These are phyloP conservation scores for Elysia crispata DNA, from an alignment of 2,888 invertebrate genomes.

Conservation along the genomic window DNA sequence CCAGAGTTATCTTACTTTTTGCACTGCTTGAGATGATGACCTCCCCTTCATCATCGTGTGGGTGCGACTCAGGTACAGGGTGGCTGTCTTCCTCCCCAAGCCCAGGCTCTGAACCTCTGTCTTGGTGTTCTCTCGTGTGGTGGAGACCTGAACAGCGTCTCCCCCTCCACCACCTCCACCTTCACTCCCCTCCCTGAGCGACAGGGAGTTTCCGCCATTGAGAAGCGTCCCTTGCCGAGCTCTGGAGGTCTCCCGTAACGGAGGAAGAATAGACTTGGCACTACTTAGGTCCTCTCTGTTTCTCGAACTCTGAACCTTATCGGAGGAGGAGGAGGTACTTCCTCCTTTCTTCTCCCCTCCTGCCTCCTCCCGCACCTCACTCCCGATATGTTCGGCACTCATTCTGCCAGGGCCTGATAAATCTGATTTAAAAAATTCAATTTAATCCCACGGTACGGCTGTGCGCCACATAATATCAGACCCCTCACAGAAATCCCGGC, in stretches of 20 bases:
- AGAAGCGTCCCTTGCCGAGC: not conserved
- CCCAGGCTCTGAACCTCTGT: conserved; percentile 50
- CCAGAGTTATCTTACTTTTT: not conserved
- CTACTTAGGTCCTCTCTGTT: conserved; percentile 26
- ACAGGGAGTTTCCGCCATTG: not conserved
- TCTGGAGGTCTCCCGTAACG: conserved; percentile 3
- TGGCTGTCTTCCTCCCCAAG: conserved; percentile 52
- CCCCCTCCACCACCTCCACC: conserved; percentile 3
- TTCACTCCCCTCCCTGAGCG: not conserved
- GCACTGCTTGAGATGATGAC: conserved; percentile 27
- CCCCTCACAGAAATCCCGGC: no score
- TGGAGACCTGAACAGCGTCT: not conserved
- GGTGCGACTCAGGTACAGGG: conserved; percentile 59
- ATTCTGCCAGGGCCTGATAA: not conserved
- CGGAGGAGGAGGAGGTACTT: not conserved
- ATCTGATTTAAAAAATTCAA: no score
- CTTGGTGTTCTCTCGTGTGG: conserved; percentile 40
- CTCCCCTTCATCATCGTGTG: conserved; percentile 44
- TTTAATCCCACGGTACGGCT: no score
- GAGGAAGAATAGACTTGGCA: conserved; percentile 26
- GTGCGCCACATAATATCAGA: no score
- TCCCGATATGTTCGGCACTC: conserved; percentile 18
- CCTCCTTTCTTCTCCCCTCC: not conserved
- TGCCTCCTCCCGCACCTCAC: not conserved
- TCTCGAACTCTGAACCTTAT: not conserved